phyloP scores from a whole-genome alignment of 1,140 invertebrate species.

The Copidosoma floridanum region DNA sequence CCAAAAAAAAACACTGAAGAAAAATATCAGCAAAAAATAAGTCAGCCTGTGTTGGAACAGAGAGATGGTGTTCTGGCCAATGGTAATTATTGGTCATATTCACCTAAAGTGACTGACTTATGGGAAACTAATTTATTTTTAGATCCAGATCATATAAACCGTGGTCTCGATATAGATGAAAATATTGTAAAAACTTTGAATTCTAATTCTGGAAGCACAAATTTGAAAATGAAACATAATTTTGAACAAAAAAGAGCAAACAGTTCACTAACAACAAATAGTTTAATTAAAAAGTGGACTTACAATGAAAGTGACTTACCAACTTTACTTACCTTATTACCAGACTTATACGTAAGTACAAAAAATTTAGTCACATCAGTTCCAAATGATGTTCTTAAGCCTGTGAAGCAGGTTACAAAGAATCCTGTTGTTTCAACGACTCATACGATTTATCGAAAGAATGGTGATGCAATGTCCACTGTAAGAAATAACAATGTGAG shows the following conservation, averaged over 20 bases:
- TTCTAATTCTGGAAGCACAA: too few species aligned
- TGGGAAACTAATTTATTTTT: constrained; percentile 68
- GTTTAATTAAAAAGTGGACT: constrained; percentile 44
- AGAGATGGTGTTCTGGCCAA: too few species aligned
- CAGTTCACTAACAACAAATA: constrained; percentile 35
- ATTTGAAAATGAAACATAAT: constrained; percentile 25
- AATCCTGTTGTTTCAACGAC: constrained; percentile 41
- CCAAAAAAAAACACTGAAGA: neutral
- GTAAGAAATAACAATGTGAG: constrained; percentile 38
- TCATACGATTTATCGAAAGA: constrained; percentile 26
- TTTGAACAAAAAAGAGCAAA: constrained; percentile 25
- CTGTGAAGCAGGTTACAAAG: constrained; percentile 43
- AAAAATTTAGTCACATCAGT: constrained; percentile 43
- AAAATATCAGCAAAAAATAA: constrained; percentile 3
- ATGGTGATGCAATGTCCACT: constrained; percentile 18
- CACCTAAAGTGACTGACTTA: constrained; percentile 56
- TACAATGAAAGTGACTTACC: constrained; percentile 47
- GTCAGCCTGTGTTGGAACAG: too few species aligned
- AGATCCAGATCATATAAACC: constrained; percentile 71
- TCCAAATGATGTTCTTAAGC: constrained; percentile 39
- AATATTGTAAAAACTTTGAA: too few species aligned
- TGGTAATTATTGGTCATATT: constrained; percentile 57
- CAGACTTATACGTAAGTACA: constrained; percentile 33
- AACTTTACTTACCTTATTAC: constrained; percentile 48
- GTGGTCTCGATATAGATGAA: constrained; percentile 57